Evolutionary conservation across 2,888 invertebrate species (phyloP).

Genomic region (Spilosoma lubricipeda): DNA sequence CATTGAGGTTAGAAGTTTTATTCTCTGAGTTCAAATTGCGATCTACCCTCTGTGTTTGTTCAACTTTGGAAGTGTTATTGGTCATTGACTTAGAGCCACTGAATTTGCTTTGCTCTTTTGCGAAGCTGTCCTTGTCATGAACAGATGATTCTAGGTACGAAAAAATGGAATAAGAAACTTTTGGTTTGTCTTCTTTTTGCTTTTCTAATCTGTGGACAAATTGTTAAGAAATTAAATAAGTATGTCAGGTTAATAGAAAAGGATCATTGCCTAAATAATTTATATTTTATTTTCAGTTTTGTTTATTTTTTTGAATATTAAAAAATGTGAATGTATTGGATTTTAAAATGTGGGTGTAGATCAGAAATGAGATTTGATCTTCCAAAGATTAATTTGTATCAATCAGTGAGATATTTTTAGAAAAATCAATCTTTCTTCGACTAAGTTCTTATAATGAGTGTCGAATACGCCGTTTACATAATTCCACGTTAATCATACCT

Average conservation of each 20-base stretch:
- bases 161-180: conserved; percentile 91
- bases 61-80: conserved; percentile 30
- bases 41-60: neutral
- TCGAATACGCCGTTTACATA: too few relatives aligned
- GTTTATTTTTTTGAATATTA: too few relatives aligned
- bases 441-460: too few relatives aligned
- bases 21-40: conserved; percentile 13
- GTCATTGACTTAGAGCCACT: conserved; percentile 76
- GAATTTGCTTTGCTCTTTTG: conserved; percentile 77
- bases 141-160: conserved; percentile 89
- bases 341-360: too few relatives aligned
- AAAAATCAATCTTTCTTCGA: too few relatives aligned
- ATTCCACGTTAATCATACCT: conserved; percentile 55
- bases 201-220: conserved; percentile 74
- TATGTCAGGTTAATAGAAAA: neutral
- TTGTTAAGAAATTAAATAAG: neutral
- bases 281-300: neutral
- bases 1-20: conserved; percentile 14
- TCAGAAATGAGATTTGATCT: too few relatives aligned
- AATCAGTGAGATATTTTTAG: too few relatives aligned
- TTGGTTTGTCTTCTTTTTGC: conserved; percentile 82
- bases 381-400: too few relatives aligned
- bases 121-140: conserved; percentile 85
- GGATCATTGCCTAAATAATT: neutral
- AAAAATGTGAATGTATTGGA: too few relatives aligned